Base-by-base conservation (phyloP, 2,888 invertebrate species). In the Eudemis profundana region DNA sequence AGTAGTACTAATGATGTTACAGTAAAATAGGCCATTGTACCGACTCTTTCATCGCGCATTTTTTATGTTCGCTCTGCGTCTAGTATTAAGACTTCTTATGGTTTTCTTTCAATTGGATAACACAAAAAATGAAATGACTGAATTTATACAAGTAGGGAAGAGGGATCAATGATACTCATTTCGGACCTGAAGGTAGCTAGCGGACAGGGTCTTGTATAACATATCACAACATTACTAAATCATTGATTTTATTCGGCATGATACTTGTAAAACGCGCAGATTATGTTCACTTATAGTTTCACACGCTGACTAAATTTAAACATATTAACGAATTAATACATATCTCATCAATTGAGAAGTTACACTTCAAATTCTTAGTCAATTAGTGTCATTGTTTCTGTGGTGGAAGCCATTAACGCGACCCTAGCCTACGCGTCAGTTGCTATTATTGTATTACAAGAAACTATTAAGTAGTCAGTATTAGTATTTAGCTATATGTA, bases 161-260 rank as follows among this genome's bases (percentile, higher is more conserved):
- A 77, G 86, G 88, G 87, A 87, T 80, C 88, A 88, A 83, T 77
- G 81, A 79, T 78, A 82, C 76, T 83, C 82, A 83, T 78, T 76
- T 81, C 76, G 79, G 78, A 83, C 79, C 78, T 78, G 82, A 79
- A 78, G 75, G 74, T 80, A 82, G 81, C 77, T 82, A 78, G 78
- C 83, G 79, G 78, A 87, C 87, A 88, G 89, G 89, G 89, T 89
- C 80, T 82, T 80, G 82, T 81, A 75, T 82, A 78, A 89, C 89
- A 89, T 89, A 89, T 89, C 89, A 89, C 80, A 77, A 76, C 78
- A 75, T 74, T 46, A 53, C 44, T 44, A 53, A 60, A 47, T 17
- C 38, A 7, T 65, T 59, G 12, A 15, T 53, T 65, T 47, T 50
- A 53, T 60, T 53, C 23, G 29, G 29, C 53, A 46, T 33, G 12